Percentiles rank a stretch among this genome's conserved stretches.
phyloP scores from a whole-genome alignment of 2,888 invertebrate genomes.

The Octonoba sinensis region DNA sequence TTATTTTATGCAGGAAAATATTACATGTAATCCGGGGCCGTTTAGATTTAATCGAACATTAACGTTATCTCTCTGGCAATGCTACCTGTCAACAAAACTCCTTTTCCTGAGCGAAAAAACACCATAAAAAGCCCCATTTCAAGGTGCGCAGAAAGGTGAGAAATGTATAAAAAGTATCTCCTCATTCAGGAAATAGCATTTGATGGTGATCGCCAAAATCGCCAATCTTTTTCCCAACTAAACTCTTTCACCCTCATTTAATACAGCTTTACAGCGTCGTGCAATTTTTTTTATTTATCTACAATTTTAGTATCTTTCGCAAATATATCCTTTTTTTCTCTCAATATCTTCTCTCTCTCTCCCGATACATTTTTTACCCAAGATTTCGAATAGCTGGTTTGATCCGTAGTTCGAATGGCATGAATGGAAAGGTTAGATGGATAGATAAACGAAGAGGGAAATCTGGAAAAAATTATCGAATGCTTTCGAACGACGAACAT shows the following conservation, averaged over 20 bases:
- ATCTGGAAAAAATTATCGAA: slow-evolving; percentile 23
- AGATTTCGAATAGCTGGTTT: slow-evolving; percentile 21
- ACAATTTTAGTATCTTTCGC: slow-evolving; percentile 20
- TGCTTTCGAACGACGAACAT: slow-evolving; percentile 24
- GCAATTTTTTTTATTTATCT: slow-evolving; percentile 33
- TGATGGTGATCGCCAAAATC: slow-evolving; percentile 50
- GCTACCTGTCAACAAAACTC: slow-evolving; percentile 9
- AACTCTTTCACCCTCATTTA: slow-evolving; percentile 25
- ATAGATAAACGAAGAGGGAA: slow-evolving; percentile 27
- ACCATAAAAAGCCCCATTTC: slow-evolving; percentile 36
- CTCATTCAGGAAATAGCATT: slow-evolving; percentile 55
- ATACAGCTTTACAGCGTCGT: not conserved
- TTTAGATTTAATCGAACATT: slow-evolving; percentile 60
- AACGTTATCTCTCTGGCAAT: slow-evolving; percentile 37
- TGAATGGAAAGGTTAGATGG: not conserved
- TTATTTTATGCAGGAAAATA: too few species aligned
- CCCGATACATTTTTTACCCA: slow-evolving; percentile 30
- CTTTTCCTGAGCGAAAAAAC: too few species aligned
- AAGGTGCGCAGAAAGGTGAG: slow-evolving; percentile 4
- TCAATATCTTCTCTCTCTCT: slow-evolving; percentile 23
- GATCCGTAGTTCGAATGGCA: slow-evolving; percentile 2
- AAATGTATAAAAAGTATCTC: slow-evolving; percentile 33
- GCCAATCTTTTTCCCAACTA: not conserved
- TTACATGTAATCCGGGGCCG: slow-evolving; percentile 12
- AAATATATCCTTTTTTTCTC: slow-evolving; percentile 24